Conservation (phyloP, 2,797 vertebrate species). For the Cyclura pinguis region DNA sequence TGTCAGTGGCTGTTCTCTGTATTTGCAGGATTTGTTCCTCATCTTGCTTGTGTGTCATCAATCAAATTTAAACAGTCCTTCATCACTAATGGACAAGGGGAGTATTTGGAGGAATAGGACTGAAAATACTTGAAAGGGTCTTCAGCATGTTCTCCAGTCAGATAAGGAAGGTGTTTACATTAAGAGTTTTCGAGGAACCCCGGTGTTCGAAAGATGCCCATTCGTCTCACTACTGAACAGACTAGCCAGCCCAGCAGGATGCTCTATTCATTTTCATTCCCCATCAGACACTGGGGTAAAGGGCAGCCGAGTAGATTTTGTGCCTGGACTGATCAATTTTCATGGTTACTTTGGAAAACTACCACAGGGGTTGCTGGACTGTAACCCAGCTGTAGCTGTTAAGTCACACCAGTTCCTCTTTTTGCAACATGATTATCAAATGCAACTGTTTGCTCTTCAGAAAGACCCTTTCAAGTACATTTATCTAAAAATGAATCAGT, state of each 20-base stretch:
- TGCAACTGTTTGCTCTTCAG: constrained; percentile 57
- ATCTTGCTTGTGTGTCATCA: neutral
- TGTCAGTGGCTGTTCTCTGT: neutral
- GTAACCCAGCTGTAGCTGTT: neutral
- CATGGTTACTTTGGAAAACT: constrained; percentile 54
- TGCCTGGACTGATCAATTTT: constrained; percentile 59
- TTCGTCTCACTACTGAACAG: constrained; percentile 45
- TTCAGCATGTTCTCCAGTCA: neutral
- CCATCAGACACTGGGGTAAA: constrained; percentile 52
- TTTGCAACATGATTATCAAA: constrained; percentile 39
- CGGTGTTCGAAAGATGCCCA: constrained; percentile 31
- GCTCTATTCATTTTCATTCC: constrained; percentile 53
- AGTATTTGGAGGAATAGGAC: neutral
- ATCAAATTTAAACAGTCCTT: neutral
- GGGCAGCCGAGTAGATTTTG: constrained; percentile 47
- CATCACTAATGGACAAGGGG: neutral
- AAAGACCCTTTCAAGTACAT: constrained; percentile 63
- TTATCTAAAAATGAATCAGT: constrained; percentile 64
- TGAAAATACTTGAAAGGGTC: neutral
- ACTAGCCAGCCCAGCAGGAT: constrained; percentile 56
- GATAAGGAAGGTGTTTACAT: constrained; percentile 35
- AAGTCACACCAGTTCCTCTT: constrained; percentile 59
- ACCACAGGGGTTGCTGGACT: constrained; percentile 36
- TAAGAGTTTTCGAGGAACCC: constrained; percentile 16
- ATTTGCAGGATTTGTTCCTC: neutral